phyloP scores from a whole-genome alignment of 2,113 vertebrate species.

The Meles meles region DNA sequence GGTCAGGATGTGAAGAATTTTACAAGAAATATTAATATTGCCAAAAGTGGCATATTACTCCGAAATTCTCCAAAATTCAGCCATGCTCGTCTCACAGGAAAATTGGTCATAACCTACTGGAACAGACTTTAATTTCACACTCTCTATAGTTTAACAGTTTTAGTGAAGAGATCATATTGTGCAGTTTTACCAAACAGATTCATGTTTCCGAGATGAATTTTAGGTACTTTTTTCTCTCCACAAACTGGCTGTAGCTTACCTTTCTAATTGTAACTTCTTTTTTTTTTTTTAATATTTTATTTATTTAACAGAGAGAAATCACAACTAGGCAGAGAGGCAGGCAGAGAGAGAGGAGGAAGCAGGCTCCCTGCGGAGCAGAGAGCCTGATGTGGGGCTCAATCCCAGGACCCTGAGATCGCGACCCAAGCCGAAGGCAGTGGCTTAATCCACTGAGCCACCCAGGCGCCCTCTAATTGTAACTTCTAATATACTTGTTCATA shows the following conservation, averaged over 20 bases:
- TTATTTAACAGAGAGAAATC: too few species aligned
- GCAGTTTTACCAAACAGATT: slow-evolving; percentile 11
- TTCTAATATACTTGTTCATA: neutral
- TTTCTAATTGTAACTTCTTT: neutral
- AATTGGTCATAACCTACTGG: slow-evolving; percentile 75
- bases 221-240: neutral
- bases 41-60: slow-evolving; percentile 75
- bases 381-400: too few species aligned
- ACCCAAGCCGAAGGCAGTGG: too few species aligned
- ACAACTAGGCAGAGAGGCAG: too few species aligned
- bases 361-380: too few species aligned
- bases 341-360: too few species aligned
- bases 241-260: neutral
- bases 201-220: slow-evolving; percentile 33
- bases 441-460: too few species aligned
- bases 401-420: too few species aligned
- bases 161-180: slow-evolving; percentile 24
- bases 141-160: slow-evolving; percentile 58
- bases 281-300: too few species aligned
- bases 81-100: slow-evolving; percentile 66
- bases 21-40: slow-evolving; percentile 75
- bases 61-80: slow-evolving; percentile 75
- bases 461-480: neutral
- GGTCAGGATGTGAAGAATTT: slow-evolving; percentile 72
- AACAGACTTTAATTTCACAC: slow-evolving; percentile 77